A percentile compares a stretch with the other conserved stretches of the same genome.
phyloP scores from a whole-genome alignment of 2,113 vertebrate species.

The Crotalus helleri region DNA sequence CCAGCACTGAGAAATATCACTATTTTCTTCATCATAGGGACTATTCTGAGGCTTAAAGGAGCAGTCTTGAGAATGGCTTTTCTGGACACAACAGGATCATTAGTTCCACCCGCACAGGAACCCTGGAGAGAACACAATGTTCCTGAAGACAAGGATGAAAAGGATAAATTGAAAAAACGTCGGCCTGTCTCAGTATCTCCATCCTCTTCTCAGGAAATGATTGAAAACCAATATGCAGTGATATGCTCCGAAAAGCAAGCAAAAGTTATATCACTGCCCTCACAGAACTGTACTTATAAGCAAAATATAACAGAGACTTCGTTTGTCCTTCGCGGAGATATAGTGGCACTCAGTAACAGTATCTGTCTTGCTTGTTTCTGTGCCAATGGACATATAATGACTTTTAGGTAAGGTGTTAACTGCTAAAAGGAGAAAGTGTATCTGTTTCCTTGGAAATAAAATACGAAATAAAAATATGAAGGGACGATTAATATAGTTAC shows the following conservation, averaged over 20 bases:
- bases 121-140: slow-evolving; percentile 89
- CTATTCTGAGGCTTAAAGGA: slow-evolving; percentile 90
- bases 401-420: slow-evolving; percentile 84
- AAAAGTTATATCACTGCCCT: slow-evolving; percentile 93
- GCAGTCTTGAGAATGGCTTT: slow-evolving; percentile 90
- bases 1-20: slow-evolving; percentile 32
- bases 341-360: slow-evolving; percentile 86
- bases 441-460: background rate
- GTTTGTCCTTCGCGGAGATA: slow-evolving; percentile 91
- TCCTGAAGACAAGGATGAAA: slow-evolving; percentile 90
- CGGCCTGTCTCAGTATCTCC: slow-evolving; percentile 94
- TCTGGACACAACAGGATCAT: slow-evolving; percentile 84
- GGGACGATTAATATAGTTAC: background rate
- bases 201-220: slow-evolving; percentile 93
- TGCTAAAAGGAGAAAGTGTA: background rate
- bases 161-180: slow-evolving; percentile 86
- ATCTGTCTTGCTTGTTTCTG: slow-evolving; percentile 95
- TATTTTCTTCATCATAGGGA: slow-evolving; percentile 75
- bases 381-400: slow-evolving; percentile 99
- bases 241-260: slow-evolving; percentile 99
- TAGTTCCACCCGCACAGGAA: slow-evolving; percentile 82
- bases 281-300: slow-evolving; percentile 92
- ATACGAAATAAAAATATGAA: background rate
- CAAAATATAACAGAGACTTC: slow-evolving; percentile 97
- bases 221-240: slow-evolving; percentile 92